Percentiles rank a stretch among this genome's conserved stretches.
phyloP scores from a whole-genome alignment of 2,797 vertebrate genomes.

The Sebastes reedi region DNA sequence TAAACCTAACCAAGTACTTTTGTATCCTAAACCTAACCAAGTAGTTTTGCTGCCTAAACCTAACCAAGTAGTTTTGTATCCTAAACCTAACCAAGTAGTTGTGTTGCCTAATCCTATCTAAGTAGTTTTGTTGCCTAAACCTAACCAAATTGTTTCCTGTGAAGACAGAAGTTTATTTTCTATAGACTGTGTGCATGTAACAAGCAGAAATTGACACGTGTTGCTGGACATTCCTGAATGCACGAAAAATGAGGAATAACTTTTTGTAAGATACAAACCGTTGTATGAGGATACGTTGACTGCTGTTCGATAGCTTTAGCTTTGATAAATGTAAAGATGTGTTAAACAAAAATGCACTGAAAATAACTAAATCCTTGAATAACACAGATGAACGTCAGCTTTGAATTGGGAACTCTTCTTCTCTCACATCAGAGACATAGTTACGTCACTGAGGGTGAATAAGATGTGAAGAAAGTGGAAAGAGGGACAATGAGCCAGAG shows the following conservation, averaged over 20 bases:
- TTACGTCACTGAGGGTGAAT: not conserved
- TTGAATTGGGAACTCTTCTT: not conserved
- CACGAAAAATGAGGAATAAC: not conserved
- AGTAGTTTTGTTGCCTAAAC: no score
- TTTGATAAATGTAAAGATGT: not conserved
- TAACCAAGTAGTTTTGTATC: no score
- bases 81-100: no score
- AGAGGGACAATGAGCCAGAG: not conserved
- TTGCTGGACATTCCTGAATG: not conserved
- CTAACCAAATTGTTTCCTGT: not conserved
- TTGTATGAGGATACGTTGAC: not conserved
- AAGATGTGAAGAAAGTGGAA: not conserved
- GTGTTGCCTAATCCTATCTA: no score
- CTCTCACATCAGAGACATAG: not conserved
- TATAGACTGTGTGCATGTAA: accelerated
- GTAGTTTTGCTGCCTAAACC: no score
- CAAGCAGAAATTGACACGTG: no score
- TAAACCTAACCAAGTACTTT: no score
- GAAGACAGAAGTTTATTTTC: not conserved
- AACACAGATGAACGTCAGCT: not conserved
- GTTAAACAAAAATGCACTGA: not conserved
- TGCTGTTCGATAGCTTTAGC: not conserved
- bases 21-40: no score
- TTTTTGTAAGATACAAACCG: not conserved
- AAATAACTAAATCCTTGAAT: not conserved